These are phyloP conservation scores for Atopsyche davidsoni DNA, from an alignment of 1,140 invertebrate genomes.

Conservation along the genomic window DNA sequence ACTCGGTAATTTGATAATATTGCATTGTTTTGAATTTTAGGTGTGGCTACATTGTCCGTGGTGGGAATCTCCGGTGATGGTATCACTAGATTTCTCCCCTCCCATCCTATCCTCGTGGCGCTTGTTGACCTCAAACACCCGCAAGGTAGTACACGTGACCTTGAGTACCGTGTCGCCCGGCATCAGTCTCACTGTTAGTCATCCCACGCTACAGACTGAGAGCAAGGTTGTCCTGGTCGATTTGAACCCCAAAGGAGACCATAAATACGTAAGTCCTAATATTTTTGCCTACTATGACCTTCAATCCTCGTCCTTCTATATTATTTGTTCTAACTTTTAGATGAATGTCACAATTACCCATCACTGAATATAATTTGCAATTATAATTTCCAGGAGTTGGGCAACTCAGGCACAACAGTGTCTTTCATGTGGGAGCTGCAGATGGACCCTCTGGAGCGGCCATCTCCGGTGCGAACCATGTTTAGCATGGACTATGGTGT, in stretches of 20 bases:
- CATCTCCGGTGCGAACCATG: constrained; percentile 58
- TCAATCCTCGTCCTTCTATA: neutral
- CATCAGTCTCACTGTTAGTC: constrained; percentile 52
- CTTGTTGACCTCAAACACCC: constrained; percentile 72
- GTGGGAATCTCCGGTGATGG: constrained; percentile 59
- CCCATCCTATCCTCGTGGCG: constrained; percentile 74
- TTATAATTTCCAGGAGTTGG: constrained; percentile 35
- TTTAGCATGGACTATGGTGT: constrained; percentile 62
- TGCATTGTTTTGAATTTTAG: constrained; percentile 30
- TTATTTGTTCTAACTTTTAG: neutral
- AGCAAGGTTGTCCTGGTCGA: constrained; percentile 53
- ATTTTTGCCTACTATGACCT: neutral
- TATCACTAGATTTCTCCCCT: constrained; percentile 70
- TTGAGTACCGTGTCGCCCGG: constrained; percentile 63
- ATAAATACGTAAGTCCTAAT: constrained; percentile 24
- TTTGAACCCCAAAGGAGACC: constrained; percentile 53
- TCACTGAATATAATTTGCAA: constrained; percentile 11
- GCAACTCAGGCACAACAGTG: constrained; percentile 60
- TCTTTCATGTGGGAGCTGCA: constrained; percentile 81
- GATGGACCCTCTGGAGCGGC: constrained; percentile 51
- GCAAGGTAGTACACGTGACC: constrained; percentile 75
- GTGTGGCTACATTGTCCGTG: constrained; percentile 67
- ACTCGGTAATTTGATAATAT: constrained; percentile 3
- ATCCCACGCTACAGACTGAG: constrained; percentile 53
- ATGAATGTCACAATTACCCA: neutral